Conservation (phyloP, 1,140 invertebrate genomes). For the Tachypleus tridentatus region DNA sequence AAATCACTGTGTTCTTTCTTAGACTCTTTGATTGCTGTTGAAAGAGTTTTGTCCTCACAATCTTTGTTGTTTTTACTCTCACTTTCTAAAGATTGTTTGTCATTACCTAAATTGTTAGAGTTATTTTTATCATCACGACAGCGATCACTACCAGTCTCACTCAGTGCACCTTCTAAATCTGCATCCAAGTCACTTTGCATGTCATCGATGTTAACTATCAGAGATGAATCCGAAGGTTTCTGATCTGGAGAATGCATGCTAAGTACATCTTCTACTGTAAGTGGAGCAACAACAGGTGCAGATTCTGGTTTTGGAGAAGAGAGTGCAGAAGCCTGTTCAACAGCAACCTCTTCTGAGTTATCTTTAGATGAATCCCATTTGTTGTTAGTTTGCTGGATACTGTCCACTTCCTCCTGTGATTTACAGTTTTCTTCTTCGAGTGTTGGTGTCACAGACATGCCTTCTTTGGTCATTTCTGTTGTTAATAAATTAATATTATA, state of each 20-base stretch:
- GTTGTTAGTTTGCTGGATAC: too few relatives aligned
- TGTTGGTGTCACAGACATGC: too few relatives aligned
- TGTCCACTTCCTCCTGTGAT: too few relatives aligned
- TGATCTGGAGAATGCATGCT: slow-evolving; percentile 16
- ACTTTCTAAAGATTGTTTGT: too few relatives aligned
- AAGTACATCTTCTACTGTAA: slow-evolving; percentile 23
- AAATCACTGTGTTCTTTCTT: background rate
- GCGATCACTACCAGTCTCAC: slow-evolving; percentile 8
- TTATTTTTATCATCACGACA: too few relatives aligned
- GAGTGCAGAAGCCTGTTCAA: background rate
- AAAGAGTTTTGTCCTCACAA: background rate
- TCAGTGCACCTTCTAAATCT: slow-evolving; percentile 20
- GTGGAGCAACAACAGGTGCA: slow-evolving; percentile 14
- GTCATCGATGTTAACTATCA: slow-evolving; percentile 33
- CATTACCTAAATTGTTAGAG: too few relatives aligned
- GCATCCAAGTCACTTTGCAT: slow-evolving; percentile 33
- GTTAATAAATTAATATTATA: too few relatives aligned
- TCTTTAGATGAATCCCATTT: too few relatives aligned
- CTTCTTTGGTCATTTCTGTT: too few relatives aligned
- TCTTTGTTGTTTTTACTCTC: background rate
- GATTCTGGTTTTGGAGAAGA: slow-evolving; percentile 16
- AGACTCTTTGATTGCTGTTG: background rate
- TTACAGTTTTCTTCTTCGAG: too few relatives aligned
- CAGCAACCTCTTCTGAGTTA: too few relatives aligned
- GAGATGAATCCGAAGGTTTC: slow-evolving; percentile 23